Conservation (phyloP, 2,113 vertebrate species). For the Entomyzon cyanotis region DNA sequence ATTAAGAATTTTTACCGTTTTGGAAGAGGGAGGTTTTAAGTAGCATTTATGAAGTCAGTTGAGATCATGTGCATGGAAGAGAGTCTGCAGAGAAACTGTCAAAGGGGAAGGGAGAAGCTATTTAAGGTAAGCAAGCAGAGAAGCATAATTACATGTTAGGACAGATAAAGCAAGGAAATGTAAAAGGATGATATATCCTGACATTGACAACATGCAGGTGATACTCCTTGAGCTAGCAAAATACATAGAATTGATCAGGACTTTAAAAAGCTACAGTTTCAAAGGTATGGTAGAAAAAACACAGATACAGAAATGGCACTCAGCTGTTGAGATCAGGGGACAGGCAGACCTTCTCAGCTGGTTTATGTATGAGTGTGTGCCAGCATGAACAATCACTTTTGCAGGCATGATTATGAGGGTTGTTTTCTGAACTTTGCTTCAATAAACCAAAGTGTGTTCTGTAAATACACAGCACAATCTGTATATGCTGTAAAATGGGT, state of each 20-base stretch:
- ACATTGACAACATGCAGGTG: neutral
- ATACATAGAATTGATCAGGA: rapidly evolving
- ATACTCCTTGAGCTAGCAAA: neutral
- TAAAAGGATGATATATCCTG: neutral
- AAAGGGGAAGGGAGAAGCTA: constrained; percentile 1
- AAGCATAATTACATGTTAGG: neutral
- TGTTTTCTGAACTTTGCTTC: constrained; percentile 20
- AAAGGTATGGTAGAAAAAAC: neutral
- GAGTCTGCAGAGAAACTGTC: neutral
- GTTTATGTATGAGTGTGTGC: neutral
- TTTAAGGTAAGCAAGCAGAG: constrained; percentile 32
- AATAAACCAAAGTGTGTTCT: neutral
- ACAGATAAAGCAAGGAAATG: neutral
- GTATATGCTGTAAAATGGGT: neutral
- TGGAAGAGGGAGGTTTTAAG: neutral
- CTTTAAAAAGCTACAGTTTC: neutral
- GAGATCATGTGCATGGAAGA: neutral
- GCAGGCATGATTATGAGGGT: neutral
- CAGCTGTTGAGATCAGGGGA: neutral
- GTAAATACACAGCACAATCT: neutral
- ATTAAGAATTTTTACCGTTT: neutral
- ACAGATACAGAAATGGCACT: neutral
- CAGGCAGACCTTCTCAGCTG: neutral
- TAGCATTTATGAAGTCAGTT: neutral
- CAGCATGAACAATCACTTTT: neutral